Percentiles rank a stretch among this genome's conserved stretches.
Evolutionary conservation across 2,113 vertebrate genomes (phyloP).

Genomic region (Australoheros scitulus): DNA sequence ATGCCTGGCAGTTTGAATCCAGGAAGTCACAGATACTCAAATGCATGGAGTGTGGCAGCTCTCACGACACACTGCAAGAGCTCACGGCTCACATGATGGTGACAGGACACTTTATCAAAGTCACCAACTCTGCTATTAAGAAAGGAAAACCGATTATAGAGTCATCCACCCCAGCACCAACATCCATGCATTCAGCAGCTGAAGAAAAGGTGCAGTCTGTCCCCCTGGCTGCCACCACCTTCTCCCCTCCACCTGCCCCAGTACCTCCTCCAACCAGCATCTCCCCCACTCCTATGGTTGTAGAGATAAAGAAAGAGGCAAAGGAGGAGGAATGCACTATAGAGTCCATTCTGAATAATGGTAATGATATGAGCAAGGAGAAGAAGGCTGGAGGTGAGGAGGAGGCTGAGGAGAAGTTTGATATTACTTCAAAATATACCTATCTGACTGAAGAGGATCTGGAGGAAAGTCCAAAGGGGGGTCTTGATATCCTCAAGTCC

Average conservation of each 20-base stretch:
- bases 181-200: conserved; percentile 67
- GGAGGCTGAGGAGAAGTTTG: conserved; percentile 89
- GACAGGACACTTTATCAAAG: conserved; percentile 98
- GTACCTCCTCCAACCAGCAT: conserved; percentile 87
- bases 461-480: conserved; percentile 95
- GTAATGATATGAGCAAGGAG: conserved; percentile 82
- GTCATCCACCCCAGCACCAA: conserved; percentile 80
- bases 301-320: conserved; percentile 96
- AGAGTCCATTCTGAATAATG: conserved; percentile 78
- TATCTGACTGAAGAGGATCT: conserved; percentile 97
- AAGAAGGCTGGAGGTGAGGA: conserved; percentile 87
- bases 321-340: conserved; percentile 87
- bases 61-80: conserved; percentile 95
- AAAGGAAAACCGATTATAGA: conserved; percentile 97
- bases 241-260: conserved; percentile 90
- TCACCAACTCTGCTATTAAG: conserved; percentile 98
- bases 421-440: conserved; percentile 94
- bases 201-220: conserved; percentile 98
- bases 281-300: conserved; percentile 82
- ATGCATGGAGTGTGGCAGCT: conserved; percentile 99
- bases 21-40: conserved; percentile 98
- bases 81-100: conserved; percentile 99
- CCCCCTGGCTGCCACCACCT: conserved; percentile 94
- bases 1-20: conserved; percentile 98
- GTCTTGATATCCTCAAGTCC: conserved; percentile 96